Conservation (phyloP, 23 tunicate genomes). For the Trididemnum miniatum region DNA sequence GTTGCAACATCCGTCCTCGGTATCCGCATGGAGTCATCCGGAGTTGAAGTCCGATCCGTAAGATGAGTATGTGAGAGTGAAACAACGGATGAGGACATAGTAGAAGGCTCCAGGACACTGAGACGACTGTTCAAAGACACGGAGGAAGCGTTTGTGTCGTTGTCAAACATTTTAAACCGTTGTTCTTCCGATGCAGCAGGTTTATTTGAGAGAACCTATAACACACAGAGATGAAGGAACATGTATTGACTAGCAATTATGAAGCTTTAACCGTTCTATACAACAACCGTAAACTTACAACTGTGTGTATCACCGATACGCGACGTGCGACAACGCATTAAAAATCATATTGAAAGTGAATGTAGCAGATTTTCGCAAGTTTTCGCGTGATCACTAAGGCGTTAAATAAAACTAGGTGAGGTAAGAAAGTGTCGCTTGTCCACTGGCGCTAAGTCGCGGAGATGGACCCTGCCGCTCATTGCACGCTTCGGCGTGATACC, state of each 20-base stretch:
- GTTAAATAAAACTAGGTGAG: too few relatives aligned
- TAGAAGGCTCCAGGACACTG: constrained; percentile 68
- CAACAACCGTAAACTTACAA: too few relatives aligned
- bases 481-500: too few relatives aligned
- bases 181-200: background rate
- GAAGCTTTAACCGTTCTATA: background rate
- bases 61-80: background rate
- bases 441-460: too few relatives aligned
- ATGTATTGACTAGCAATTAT: background rate
- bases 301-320: too few relatives aligned
- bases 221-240: background rate
- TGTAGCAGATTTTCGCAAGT: too few relatives aligned
- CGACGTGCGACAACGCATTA: too few relatives aligned
- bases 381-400: too few relatives aligned
- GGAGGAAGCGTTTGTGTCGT: constrained; percentile 25
- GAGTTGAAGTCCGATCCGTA: constrained; percentile 21
- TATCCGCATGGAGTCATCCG: constrained; percentile 33
- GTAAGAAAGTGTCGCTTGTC: too few relatives aligned
- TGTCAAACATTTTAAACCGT: constrained; percentile 20
- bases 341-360: too few relatives aligned
- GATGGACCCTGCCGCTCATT: too few relatives aligned
- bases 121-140: constrained; percentile 78
- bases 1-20: constrained; percentile 26
- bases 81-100: constrained; percentile 33
- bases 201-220: constrained; percentile 1